Base-by-base conservation (phyloP, 2,113 vertebrate species). In the Cololabis saira region DNA sequence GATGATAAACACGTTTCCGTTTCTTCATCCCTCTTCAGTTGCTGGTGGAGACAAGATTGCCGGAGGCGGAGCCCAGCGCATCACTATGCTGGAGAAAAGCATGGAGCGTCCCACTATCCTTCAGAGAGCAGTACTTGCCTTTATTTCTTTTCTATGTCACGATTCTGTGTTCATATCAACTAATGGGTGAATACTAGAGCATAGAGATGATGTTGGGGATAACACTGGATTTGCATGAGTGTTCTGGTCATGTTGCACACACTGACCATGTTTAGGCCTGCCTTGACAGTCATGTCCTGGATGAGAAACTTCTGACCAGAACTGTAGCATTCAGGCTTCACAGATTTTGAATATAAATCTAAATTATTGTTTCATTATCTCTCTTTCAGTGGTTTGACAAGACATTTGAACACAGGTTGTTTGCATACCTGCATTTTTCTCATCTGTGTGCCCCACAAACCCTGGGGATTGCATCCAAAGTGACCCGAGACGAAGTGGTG, bases 11-110 rank as follows among this genome's bases (percentile, higher is more conserved):
- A 2, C 17, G 2, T 13, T 5, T 3, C 14, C 5, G 8, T 15
- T 44, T 15, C 15, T 15, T 5, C 9, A 17, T 10, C 17, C 10
- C 8, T 12, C 9, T 66, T 13, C 50, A 98, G 97, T 77, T 98
- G 94, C 88, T 98, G 95, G 84, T 93, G 92, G 82, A 92, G 93
- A 76, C 93, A 93, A 14, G 93, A 92, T 27, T 92, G 88, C 16
- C 95, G 92, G 49, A 92, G 87, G 17, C 92, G 90, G 85, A 94
- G 94, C 57, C 90, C 83, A 1, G 71, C 84, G 0, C 87, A 94
- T 0, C 52, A 89, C 43, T 92, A 93, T 48, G 51, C 82, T 51
- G 88, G 90, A 0, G 94, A 97, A 83, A 95, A 95, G 64, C 89
- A 92, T 0, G 81, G 89, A 45, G 49, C 89, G 0, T 84, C 94